These are phyloP conservation scores for Hippoglossus stenolepis DNA, from an alignment of 2,113 vertebrate genomes.

Conservation along the genomic window DNA sequence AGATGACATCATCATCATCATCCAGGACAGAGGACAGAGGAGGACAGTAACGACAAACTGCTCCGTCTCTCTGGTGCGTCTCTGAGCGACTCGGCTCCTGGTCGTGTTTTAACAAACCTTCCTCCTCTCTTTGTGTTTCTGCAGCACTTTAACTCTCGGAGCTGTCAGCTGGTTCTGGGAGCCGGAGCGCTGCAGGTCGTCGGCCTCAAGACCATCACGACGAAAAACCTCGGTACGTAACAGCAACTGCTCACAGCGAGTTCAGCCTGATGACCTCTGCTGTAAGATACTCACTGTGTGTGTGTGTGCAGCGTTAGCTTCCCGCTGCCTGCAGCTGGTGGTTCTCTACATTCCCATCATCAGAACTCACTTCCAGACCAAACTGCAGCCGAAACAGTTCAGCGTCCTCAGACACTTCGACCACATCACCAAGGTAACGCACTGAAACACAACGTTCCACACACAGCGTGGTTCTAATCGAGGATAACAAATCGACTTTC, in stretches of 20 bases:
- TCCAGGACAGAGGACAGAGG: too few relatives aligned
- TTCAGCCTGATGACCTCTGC: background rate
- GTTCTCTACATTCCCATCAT: conserved; percentile 97
- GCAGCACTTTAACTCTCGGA: conserved; percentile 99
- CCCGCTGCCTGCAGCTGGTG: conserved; percentile 96
- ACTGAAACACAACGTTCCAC: too few relatives aligned
- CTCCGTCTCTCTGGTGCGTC: background rate
- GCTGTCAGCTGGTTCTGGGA: conserved; percentile 97
- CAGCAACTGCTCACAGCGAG: background rate
- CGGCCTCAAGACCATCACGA: conserved; percentile 99
- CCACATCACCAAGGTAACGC: conserved; percentile 96
- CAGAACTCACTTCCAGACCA: conserved; percentile 93
- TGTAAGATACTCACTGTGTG: background rate
- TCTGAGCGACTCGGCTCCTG: background rate
- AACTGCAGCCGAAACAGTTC: conserved; percentile 94
- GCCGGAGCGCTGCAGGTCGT: conserved; percentile 97
- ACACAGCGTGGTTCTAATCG: too few relatives aligned
- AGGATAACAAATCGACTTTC: too few relatives aligned
- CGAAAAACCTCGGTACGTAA: conserved; percentile 93
- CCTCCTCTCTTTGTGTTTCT: background rate
- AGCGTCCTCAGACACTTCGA: conserved; percentile 95
- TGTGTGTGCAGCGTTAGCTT: conserved; percentile 87
- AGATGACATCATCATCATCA: too few relatives aligned
- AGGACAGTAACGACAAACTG: too few relatives aligned
- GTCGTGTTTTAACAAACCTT: background rate